These are phyloP conservation scores for Rana temporaria DNA, from an alignment of 2,113 vertebrate species.

Conservation along the genomic window DNA sequence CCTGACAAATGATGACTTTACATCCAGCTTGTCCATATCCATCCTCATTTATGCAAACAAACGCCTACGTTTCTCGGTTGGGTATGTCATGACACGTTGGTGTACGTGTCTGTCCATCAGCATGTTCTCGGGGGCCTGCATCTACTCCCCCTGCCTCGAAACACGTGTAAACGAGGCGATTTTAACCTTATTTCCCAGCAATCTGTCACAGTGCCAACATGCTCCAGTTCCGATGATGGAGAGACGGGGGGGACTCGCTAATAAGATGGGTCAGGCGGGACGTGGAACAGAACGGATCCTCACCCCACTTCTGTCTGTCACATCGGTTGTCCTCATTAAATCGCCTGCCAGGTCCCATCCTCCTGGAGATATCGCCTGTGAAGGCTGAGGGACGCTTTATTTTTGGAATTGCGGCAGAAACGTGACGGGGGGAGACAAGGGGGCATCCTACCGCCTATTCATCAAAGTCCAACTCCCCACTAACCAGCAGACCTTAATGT, in stretches of 20 bases:
- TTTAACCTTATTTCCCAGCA: conserved; percentile 15
- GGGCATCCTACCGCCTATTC: conserved; percentile 2
- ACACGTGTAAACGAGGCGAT: conserved; percentile 2
- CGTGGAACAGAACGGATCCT: not conserved
- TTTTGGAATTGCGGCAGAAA: conserved; percentile 6
- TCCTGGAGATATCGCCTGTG: not conserved
- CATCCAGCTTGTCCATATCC: not conserved
- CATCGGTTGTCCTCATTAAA: conserved; percentile 31
- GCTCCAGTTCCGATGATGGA: conserved; percentile 7
- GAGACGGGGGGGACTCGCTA: no score
- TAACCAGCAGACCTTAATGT: conserved; percentile 27
- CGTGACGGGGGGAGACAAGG: conserved; percentile 1
- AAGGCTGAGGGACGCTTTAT: conserved; percentile 12
- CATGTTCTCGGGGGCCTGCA: not conserved
- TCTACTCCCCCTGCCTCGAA: not conserved
- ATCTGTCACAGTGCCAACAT: conserved; percentile 12
- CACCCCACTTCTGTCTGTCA: conserved; percentile 35
- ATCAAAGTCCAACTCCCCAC: conserved; percentile 43
- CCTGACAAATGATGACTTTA: not conserved
- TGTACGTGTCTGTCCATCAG: not conserved
- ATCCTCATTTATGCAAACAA: not conserved
- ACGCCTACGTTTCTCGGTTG: not conserved
- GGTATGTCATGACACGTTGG: not conserved
- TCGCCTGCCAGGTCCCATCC: conserved; percentile 12
- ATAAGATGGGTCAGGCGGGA: no score